Conservation (phyloP, 1,140 invertebrate species). For the Zaprionus inermis region DNA sequence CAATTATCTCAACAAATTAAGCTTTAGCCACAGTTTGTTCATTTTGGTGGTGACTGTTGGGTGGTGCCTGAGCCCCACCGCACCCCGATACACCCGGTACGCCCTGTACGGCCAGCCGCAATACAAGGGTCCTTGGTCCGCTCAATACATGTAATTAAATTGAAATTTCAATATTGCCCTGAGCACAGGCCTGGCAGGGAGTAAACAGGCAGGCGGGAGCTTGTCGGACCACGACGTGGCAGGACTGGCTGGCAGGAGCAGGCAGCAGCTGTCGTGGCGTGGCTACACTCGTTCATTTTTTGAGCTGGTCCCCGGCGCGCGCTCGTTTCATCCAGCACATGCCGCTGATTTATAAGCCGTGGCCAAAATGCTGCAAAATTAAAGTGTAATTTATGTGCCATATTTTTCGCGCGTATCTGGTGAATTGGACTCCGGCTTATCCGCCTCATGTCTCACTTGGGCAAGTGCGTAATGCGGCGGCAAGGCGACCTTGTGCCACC, state of each 20-base stretch:
- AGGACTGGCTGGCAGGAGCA: background rate
- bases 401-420: constrained; percentile 45
- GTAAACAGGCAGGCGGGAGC: background rate
- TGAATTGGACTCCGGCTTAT: constrained; percentile 61
- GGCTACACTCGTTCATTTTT: constrained; percentile 53
- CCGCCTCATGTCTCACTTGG: constrained; percentile 57
- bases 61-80: no score
- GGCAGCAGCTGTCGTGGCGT: constrained; percentile 47
- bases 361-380: constrained; percentile 82
- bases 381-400: constrained; percentile 80
- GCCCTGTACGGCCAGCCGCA: background rate
- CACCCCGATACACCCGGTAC: no score
- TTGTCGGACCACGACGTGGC: constrained; percentile 5
- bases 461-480: constrained; percentile 48
- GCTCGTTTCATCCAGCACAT: constrained; percentile 42
- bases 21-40: constrained; percentile 63
- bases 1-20: constrained; percentile 82
- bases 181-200: constrained; percentile 30
- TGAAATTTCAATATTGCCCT: constrained; percentile 82
- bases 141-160: constrained; percentile 79
- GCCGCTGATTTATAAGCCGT: constrained; percentile 77
- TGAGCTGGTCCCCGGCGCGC: constrained; percentile 10
- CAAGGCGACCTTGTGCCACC: constrained; percentile 39
- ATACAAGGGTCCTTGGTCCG: constrained; percentile 11
- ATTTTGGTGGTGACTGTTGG: constrained; percentile 38